These are phyloP conservation scores for Leptocoma aspasia DNA, from an alignment of 2,113 vertebrate genomes.

Conservation along the genomic window DNA sequence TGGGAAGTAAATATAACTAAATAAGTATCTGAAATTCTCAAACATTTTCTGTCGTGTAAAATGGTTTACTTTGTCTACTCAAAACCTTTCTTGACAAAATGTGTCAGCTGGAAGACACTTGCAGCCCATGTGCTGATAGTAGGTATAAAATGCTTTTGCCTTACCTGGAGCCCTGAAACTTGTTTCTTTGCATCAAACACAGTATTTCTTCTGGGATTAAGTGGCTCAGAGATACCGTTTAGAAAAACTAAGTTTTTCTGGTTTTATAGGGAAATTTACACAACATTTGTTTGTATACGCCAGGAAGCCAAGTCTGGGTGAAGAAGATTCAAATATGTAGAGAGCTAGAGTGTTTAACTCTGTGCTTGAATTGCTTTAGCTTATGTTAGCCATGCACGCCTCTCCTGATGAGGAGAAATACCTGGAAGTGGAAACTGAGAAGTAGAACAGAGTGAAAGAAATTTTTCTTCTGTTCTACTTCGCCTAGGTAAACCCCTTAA, in stretches of 20 bases:
- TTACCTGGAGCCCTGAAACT: background rate
- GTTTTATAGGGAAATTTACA: background rate
- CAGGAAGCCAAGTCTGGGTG: background rate
- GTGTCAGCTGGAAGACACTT: background rate
- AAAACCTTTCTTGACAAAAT: background rate
- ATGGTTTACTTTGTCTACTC: background rate
- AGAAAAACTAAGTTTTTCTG: background rate
- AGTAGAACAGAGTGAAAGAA: rapidly evolving
- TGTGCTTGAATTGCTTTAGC: background rate
- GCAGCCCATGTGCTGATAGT: background rate
- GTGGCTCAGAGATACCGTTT: background rate
- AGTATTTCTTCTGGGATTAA: background rate
- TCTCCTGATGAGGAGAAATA: background rate
- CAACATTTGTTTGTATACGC: background rate
- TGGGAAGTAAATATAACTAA: background rate
- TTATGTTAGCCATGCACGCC: background rate
- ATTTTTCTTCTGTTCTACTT: background rate
- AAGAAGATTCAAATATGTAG: background rate
- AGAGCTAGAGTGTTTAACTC: background rate
- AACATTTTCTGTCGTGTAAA: background rate
- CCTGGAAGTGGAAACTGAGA: background rate
- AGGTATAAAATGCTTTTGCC: background rate
- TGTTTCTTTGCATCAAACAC: background rate
- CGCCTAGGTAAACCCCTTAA: background rate
- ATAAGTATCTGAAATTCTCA: background rate